Evolutionary conservation across 2,113 vertebrate genomes (phyloP).

Genomic region (Notothenia rossii): DNA sequence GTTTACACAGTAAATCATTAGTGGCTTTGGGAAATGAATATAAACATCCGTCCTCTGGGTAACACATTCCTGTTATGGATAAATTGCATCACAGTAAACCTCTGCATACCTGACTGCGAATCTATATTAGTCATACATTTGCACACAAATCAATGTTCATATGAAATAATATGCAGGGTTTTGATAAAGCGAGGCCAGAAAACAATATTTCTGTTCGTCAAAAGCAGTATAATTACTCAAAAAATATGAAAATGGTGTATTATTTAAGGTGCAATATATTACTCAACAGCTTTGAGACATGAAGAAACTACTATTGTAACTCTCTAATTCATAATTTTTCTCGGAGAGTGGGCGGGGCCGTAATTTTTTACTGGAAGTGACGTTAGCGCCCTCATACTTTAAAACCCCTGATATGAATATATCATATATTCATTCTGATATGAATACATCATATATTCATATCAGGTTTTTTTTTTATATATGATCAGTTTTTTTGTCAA

Average conservation of each 20-base stretch:
- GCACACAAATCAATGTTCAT: slow-evolving; percentile 49
- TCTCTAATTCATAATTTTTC: too few species aligned
- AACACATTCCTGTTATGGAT: slow-evolving; percentile 1
- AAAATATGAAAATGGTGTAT: too few species aligned
- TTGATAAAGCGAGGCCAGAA: too few species aligned
- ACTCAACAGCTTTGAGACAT: too few species aligned
- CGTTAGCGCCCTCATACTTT: too few species aligned
- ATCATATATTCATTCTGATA: neutral
- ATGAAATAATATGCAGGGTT: slow-evolving; percentile 10
- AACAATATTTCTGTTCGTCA: too few species aligned
- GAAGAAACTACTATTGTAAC: too few species aligned
- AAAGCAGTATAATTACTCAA: too few species aligned
- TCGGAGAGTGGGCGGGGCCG: too few species aligned
- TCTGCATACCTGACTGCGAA: slow-evolving; percentile 17
- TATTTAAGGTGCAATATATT: too few species aligned
- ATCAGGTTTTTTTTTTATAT: too few species aligned
- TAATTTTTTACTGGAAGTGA: too few species aligned
- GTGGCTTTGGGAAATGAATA: slow-evolving; percentile 1
- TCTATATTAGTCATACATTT: slow-evolving; percentile 40
- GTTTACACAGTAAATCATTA: neutral
- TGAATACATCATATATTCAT: slow-evolving; percentile 15
- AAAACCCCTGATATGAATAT: slow-evolving; percentile 26
- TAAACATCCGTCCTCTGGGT: neutral
- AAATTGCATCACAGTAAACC: slow-evolving; percentile 28
- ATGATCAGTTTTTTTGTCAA: slow-evolving; percentile 47